phyloP scores from a whole-genome alignment of 2,113 vertebrate genomes.

The Manacus vitellinus region DNA sequence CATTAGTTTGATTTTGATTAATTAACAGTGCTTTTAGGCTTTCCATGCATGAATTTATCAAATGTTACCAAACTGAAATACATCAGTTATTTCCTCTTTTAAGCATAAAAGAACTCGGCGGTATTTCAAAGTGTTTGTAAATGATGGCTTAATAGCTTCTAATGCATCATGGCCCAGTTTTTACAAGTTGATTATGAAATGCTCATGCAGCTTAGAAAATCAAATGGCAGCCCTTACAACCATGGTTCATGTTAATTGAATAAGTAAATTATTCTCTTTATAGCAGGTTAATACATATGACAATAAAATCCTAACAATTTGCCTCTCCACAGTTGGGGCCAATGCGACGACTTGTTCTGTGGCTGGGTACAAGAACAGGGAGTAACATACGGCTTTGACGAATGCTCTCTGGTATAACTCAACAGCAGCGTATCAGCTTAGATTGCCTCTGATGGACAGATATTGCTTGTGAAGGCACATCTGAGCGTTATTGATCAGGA shows the following conservation, averaged over 20 bases:
- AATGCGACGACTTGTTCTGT: not conserved
- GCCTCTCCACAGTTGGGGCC: not conserved
- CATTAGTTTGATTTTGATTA: conserved; percentile 68
- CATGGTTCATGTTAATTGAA: conserved; percentile 32
- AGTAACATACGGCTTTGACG: rapidly evolving
- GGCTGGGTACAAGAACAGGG: not conserved
- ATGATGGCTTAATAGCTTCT: conserved; percentile 63
- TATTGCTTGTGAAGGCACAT: not conserved
- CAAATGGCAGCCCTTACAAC: conserved; percentile 38
- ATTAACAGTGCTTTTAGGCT: conserved; percentile 65
- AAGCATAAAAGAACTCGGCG: not conserved
- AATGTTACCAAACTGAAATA: conserved; percentile 63
- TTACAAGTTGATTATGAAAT: conserved; percentile 62
- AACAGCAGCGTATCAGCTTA: not conserved
- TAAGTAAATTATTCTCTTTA: conserved; percentile 42
- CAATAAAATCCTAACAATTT: conserved; percentile 25
- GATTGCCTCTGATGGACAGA: not conserved
- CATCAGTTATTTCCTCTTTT: conserved; percentile 64
- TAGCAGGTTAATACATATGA: not conserved
- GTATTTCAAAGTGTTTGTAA: conserved; percentile 65
- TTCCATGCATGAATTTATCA: conserved; percentile 56
- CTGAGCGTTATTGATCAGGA: not conserved
- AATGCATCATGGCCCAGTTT: conserved; percentile 63
- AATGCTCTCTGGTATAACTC: not conserved
- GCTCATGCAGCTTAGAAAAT: conserved; percentile 46